phyloP scores from a whole-genome alignment of 2,113 vertebrate genomes.

The Pteropus alecto region DNA sequence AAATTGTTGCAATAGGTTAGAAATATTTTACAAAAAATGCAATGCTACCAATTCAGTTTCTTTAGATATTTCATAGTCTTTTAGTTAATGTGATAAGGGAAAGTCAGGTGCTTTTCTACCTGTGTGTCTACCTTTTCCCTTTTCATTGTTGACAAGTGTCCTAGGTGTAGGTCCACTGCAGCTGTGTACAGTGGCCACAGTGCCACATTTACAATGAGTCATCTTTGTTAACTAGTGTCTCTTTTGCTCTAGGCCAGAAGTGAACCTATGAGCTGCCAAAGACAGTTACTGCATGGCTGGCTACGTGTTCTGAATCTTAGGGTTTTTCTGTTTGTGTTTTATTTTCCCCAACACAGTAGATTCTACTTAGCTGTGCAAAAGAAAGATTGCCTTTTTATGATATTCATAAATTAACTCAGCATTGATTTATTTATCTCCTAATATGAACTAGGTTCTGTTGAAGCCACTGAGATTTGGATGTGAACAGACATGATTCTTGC shows the following conservation, averaged over 20 bases:
- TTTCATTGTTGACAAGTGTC: not conserved
- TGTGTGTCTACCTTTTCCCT: not conserved
- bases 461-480: not conserved
- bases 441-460: not conserved
- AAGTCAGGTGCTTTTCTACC: not conserved
- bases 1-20: constrained; percentile 54
- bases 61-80: not conserved
- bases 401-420: not conserved
- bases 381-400: not conserved
- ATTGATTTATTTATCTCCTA: not conserved
- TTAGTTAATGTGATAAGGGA: not conserved
- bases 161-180: too few species aligned
- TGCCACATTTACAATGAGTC: not conserved
- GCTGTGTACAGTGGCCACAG: not conserved
- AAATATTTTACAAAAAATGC: constrained; percentile 53
- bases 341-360: not conserved
- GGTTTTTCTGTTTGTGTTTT: not conserved
- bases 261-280: not conserved
- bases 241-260: not conserved
- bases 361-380: not conserved
- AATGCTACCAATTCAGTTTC: not conserved
- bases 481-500: not conserved
- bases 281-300: not conserved
- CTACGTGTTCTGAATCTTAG: not conserved
- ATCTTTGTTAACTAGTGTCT: not conserved